Evolutionary conservation across 92 coral and sea anemone genomes (phyloP), one percentile per base, ranked within the genome.

Genomic region (Actinostola sp.): DNA sequence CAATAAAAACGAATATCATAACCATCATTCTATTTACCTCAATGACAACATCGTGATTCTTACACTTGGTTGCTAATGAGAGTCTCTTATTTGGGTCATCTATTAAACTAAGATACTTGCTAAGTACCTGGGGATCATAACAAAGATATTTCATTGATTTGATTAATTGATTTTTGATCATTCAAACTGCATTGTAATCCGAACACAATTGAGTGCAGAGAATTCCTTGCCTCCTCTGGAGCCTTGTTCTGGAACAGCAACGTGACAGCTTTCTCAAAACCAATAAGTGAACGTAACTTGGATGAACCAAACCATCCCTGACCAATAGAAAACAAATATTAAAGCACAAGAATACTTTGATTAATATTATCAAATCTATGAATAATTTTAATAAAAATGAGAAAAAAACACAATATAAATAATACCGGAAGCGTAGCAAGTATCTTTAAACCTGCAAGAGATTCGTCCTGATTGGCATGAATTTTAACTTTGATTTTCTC

Each of bases 291-390:
- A 56, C 82, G 89, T 33, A 63, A 66, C 71, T 73, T 94, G 43
- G 89, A 87, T n/a, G 84, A 61, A 33, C 98, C 97, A 42, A 91
- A 91, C 94, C 90, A 94, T 6, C 93, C 92, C 98, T 94, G 77
- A 12, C 41, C 25, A 30, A 74, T 26, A 52, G 27, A 70, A 29
- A 20, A 42, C 10, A 16, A 33, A 16, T n/a, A n/a, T n/a, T n/a
- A n/a, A 61, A 36, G 19, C 68, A 62, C 24, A 62, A 33, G 46
- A 2, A 39, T 8, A 13, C 4, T 48, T 48, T 3, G 3, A 48
- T 48, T 3, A 48, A 48, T 14, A n/a, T n/a, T n/a, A n/a, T n/a
- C n/a, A n/a, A n/a, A n/a, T n/a, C n/a, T n/a, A n/a, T n/a, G n/a
- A n/a, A n/a, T n/a, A n/a, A n/a, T n/a, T n/a, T n/a, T n/a, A n/a